Evolutionary conservation across 2,888 invertebrate species (phyloP), one percentile per base, ranked within the genome.

Genomic region (Athetis lepigone): DNA sequence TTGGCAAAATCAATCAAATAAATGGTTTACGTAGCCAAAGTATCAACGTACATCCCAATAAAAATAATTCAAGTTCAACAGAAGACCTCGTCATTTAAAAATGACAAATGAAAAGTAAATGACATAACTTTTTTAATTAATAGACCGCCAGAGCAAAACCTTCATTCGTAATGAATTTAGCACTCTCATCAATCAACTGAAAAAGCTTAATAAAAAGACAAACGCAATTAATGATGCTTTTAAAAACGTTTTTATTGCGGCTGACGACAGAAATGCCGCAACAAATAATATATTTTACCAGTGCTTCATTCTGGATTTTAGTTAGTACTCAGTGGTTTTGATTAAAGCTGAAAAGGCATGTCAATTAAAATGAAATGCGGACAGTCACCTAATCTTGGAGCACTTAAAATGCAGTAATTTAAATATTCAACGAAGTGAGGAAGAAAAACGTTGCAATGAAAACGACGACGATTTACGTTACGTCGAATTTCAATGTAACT

Each of bases 311-410:
- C 58, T 43, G 45, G 43, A 16, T 62, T 72, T 65, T 59, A 60
- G 29, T 23, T 39, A 59, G 61, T 68, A 70, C 68, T 73, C 58
- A 64, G 18, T 52, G 56, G 68, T 45, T 69, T 69, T 69, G 39
- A 69, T 69, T 66, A 57, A 21, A 7, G 42, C 39, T 63, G 63
- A 59, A 63, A 70, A 69, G 62, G 25, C 33, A 43, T 54, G 57
- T 72, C 79, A 79, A 80, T 81, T 82, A 77, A 59, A 58, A 27
- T 59, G 46, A 63, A 77, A 66, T 66, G 58, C 69, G 18, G 45
- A 45, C 50, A 46, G 50, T 62, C 50, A 45, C 19, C 40, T 47
- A 68, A 75, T 63, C 51, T 58, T 68, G 52, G 19, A 52, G 59
- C 25, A 50, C 45, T 68, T 51, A 36, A 57, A 66, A 57, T 64